phyloP scores from a whole-genome alignment of 2,113 vertebrate genomes.

The Thalassoma bifasciatum region DNA sequence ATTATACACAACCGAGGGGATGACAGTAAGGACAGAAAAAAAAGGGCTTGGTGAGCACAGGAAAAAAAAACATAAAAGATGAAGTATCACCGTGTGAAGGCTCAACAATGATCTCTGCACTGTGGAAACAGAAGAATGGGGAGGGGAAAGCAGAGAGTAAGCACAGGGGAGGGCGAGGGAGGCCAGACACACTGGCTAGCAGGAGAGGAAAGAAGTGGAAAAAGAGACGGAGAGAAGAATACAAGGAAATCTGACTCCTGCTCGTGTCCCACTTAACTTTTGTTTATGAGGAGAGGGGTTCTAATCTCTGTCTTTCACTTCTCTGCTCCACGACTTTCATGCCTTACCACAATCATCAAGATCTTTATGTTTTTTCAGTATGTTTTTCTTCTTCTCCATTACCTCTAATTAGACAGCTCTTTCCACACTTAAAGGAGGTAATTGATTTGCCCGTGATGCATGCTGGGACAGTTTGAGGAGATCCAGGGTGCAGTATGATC shows the following conservation, averaged over 20 bases:
- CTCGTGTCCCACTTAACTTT: constrained; percentile 71
- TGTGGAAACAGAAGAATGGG: constrained; percentile 80
- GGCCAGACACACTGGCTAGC: constrained; percentile 84
- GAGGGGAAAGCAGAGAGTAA: constrained; percentile 65
- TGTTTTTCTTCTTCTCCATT: neutral
- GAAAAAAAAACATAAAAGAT: constrained; percentile 32
- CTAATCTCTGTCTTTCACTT: constrained; percentile 54
- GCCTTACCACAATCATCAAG: neutral
- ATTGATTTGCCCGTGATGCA: constrained; percentile 37
- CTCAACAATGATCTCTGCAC: constrained; percentile 64
- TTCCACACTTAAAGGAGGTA: constrained; percentile 23
- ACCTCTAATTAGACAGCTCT: neutral
- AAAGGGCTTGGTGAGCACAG: neutral
- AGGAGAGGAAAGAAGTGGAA: constrained; percentile 77
- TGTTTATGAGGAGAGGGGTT: constrained; percentile 74
- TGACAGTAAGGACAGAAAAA: neutral
- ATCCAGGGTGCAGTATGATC: constrained; percentile 28
- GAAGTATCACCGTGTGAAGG: constrained; percentile 50
- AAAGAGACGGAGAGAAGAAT: constrained; percentile 80
- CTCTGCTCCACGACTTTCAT: neutral
- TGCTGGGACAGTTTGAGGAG: constrained; percentile 24
- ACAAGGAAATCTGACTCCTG: constrained; percentile 83
- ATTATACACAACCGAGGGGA: neutral
- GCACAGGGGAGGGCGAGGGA: constrained; percentile 70
- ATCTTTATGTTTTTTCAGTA: neutral